Percentiles rank a stretch among this genome's conserved stretches.
Conservation (phyloP, 2,888 invertebrate species). For the Archips xylosteana region DNA sequence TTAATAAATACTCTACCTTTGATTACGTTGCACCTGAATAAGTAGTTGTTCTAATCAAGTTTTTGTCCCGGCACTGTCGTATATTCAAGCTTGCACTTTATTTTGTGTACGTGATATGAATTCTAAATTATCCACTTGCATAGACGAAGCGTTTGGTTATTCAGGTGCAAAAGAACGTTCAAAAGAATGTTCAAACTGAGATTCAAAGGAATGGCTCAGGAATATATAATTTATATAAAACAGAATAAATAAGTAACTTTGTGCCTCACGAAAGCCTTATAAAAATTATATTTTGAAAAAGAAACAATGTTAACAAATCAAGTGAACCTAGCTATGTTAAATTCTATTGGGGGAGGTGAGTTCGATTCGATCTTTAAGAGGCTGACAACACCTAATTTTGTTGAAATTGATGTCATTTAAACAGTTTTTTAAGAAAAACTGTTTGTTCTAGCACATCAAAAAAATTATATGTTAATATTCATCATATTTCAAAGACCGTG, state of each 20-base stretch:
- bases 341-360: background rate
- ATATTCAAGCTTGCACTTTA: slow-evolving; percentile 24
- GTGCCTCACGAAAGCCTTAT: too few species aligned
- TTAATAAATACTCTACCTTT: background rate
- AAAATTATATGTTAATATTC: too few species aligned
- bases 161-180: background rate
- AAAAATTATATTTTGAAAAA: too few species aligned
- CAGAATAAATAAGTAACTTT: background rate
- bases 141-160: slow-evolving; percentile 7
- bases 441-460: too few species aligned
- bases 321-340: background rate
- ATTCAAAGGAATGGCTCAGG: background rate
- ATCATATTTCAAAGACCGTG: too few species aligned
- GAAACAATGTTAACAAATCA: background rate
- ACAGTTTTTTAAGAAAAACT: too few species aligned
- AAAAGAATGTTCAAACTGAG: background rate
- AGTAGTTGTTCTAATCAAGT: background rate
- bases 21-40: background rate
- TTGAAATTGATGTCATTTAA: too few species aligned
- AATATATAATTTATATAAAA: slow-evolving; percentile 1
- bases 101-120: slow-evolving; percentile 29
- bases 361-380: background rate
- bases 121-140: slow-evolving; percentile 2
- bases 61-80: background rate
- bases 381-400: too few species aligned